Percentiles rank a stretch among this genome's conserved stretches.
Evolutionary conservation across 2,888 invertebrate genomes (phyloP).

Genomic region (Rapana venosa): DNA sequence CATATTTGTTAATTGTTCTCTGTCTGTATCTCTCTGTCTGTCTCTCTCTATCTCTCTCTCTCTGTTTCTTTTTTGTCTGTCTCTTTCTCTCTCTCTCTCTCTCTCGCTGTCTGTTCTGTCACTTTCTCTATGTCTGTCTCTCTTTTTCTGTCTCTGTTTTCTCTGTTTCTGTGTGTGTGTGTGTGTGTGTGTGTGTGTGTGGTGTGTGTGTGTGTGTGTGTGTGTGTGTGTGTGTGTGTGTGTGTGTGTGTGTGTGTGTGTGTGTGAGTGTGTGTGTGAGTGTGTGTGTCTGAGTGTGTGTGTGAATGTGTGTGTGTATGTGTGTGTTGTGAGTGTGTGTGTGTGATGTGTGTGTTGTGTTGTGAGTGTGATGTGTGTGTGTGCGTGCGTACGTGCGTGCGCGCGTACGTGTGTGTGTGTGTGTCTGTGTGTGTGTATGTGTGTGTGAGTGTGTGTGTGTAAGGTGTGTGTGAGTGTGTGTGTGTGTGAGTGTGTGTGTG

Average conservation of each 20-base stretch:
- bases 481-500: too few relatives aligned
- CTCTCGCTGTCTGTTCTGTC: background rate
- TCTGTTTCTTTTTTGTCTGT: background rate
- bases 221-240: background rate
- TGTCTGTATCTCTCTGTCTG: too few relatives aligned
- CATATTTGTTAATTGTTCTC: too few relatives aligned
- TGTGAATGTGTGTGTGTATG: background rate
- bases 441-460: too few relatives aligned
- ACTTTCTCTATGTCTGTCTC: background rate
- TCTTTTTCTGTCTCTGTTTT: background rate
- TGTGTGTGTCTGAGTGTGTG: background rate
- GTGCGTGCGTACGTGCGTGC: too few relatives aligned
- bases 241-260: slow-evolving; percentile 21
- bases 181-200: background rate
- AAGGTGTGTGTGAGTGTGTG: too few relatives aligned
- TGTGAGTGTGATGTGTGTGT: too few relatives aligned
- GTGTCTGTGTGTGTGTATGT: too few relatives aligned
- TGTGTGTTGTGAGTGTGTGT: slow-evolving; percentile 9
- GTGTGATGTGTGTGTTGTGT: too few relatives aligned
- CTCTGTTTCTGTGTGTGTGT: too few relatives aligned
- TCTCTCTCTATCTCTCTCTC: too few relatives aligned
- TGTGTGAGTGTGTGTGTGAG: background rate
- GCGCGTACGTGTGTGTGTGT: slow-evolving; percentile 2
- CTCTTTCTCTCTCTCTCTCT: too few relatives aligned
- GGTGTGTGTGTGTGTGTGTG: background rate